Base-by-base conservation (phyloP, 2,113 vertebrate genomes). In the Hirundichthys speculiger region DNA sequence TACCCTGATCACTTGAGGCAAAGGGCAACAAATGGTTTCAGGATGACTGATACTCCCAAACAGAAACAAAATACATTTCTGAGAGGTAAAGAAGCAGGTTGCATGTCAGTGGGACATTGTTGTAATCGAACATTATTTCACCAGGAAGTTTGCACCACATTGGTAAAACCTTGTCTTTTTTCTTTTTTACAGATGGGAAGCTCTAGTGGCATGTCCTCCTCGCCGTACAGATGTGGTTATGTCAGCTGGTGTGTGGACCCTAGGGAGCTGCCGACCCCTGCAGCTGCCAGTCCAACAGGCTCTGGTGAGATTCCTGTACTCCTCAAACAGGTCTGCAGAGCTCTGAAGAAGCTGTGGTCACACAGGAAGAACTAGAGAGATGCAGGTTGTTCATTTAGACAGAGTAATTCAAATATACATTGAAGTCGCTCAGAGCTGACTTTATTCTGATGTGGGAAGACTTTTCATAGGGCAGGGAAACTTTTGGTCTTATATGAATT, bases 171-270 rank as follows among this genome's bases (percentile, higher is more conserved):
- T 4, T 45, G 9, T 11, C 18, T 69, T 1, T 57, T 16, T 20
- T 64, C 50, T 12, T 16, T 43, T 5, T 1, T 19, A 0, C 47
- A 78, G 80, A 67, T 80, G 67, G 57, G 47, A n/a, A 68, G 60
- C 47, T 41, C 18, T 13, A 14, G 41, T 5, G 46, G 5, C n/a
- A 10, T 41, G 48, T 27, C 56, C 18, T 39, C 63, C 0, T 45
- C 52, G 0, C 14, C 18, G 5, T 48, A 9, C 24, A 42, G 45
- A 27, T 2, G 40, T 25, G 34, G 47, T 10, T 55, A 55, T 13
- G 30, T 73, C 61, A 75, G 21, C 63, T 81, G 86, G 82, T 19
- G 52, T 47, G 30, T 61, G 34, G 57, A 77, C 5, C 7, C 69
- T 12, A 38, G 34, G 21, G 75, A 63, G 22, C 4, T 59, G 15